These are phyloP conservation scores for Andricus quercusramuli DNA, from an alignment of 2,888 invertebrate genomes.

Conservation along the genomic window DNA sequence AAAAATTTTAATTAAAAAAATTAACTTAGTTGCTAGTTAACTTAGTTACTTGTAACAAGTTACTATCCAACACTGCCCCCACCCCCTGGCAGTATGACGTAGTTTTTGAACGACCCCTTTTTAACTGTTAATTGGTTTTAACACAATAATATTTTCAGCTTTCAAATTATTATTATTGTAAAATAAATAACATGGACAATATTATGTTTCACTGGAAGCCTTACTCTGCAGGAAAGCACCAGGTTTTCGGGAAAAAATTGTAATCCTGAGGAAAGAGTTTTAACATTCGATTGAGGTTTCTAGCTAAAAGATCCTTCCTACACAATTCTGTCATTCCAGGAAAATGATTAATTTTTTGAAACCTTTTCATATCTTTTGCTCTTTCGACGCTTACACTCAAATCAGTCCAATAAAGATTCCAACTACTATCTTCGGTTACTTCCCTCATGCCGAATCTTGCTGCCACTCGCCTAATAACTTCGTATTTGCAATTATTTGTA, in stretches of 20 bases:
- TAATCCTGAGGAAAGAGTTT: slow-evolving; percentile 94
- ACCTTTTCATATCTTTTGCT: slow-evolving; percentile 95
- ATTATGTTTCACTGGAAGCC: neutral
- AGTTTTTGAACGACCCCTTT: no score
- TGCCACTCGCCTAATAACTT: slow-evolving; percentile 86
- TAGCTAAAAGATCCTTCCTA: slow-evolving; percentile 92
- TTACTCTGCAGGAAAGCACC: slow-evolving; percentile 95
- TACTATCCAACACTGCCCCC: no score
- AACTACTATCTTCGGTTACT: slow-evolving; percentile 89
- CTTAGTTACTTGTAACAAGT: no score
- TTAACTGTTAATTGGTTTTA: no score
- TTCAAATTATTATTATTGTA: no score
- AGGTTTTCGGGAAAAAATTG: slow-evolving; percentile 95
- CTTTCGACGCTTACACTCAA: slow-evolving; percentile 91
- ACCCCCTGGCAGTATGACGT: no score
- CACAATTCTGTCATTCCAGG: slow-evolving; percentile 94
- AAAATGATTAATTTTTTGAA: slow-evolving; percentile 95
- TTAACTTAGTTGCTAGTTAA: rapidly evolving
- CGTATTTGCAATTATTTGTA: slow-evolving; percentile 86
- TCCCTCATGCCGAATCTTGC: slow-evolving; percentile 87
- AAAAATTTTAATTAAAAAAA: no score
- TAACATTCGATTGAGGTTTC: slow-evolving; percentile 94
- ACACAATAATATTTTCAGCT: neutral
- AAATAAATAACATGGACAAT: neutral
- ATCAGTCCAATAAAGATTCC: slow-evolving; percentile 96